These are phyloP conservation scores for Arctopsyche grandis DNA, from an alignment of 1,140 invertebrate genomes.

Conservation along the genomic window DNA sequence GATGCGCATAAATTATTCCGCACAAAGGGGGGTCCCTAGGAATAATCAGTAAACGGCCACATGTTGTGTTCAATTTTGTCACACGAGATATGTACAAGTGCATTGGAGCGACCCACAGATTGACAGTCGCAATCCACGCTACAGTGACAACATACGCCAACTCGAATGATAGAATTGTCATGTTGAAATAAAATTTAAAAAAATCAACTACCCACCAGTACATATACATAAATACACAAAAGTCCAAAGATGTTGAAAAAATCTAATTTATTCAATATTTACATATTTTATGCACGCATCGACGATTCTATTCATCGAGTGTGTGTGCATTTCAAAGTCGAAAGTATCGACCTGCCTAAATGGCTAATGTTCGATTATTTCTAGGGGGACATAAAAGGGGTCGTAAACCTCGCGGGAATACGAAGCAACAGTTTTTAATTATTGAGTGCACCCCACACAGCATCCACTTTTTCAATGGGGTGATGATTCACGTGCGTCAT, in stretches of 20 bases:
- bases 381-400: not conserved
- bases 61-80: conserved; percentile 49
- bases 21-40: conserved; percentile 38
- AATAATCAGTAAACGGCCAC: conserved; percentile 54
- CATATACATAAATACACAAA: no score
- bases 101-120: not conserved
- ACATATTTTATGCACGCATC: not conserved
- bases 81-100: conserved; percentile 9
- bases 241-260: no score
- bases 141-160: no score
- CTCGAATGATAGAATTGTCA: no score
- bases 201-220: no score
- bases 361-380: conserved; percentile 16
- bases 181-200: no score
- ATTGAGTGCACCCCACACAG: not conserved
- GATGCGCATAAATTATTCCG: conserved; percentile 53
- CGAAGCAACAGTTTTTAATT: conserved; percentile 29
- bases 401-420: not conserved
- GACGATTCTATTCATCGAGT: not conserved
- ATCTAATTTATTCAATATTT: no score
- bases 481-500: not conserved
- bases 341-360: not conserved
- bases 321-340: not conserved
- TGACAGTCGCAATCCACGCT: conserved; percentile 4
- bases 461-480: not conserved